A percentile compares a stretch with the other conserved stretches of the same genome.
phyloP scores from a whole-genome alignment of 2,113 vertebrate species.

The Rhagologus leucostigma region DNA sequence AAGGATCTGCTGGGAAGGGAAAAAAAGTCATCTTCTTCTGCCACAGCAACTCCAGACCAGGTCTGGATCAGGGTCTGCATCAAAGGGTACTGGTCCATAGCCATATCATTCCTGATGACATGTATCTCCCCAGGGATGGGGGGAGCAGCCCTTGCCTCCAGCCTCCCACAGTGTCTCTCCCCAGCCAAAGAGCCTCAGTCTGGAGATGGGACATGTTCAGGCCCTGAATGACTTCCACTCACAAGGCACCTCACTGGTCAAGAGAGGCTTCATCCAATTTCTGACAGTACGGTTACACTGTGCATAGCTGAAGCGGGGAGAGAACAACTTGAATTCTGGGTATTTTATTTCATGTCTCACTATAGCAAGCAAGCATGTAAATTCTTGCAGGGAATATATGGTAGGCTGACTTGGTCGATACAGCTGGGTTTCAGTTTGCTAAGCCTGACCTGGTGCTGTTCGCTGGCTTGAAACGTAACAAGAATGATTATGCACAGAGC shows the following conservation, averaged over 20 bases:
- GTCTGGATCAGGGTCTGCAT: background rate
- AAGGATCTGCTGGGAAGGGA: background rate
- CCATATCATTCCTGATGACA: background rate
- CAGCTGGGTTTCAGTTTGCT: background rate
- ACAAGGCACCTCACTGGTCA: background rate
- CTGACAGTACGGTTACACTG: background rate
- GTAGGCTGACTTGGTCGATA: rapidly evolving
- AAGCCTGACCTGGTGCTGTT: background rate
- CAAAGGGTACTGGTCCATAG: background rate
- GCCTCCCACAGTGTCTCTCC: background rate
- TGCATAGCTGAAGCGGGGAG: background rate
- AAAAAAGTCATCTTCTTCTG: background rate
- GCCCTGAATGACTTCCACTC: background rate
- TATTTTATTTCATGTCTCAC: background rate
- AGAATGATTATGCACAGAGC: background rate
- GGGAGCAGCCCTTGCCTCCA: background rate
- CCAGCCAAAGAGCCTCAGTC: background rate
- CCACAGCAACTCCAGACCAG: background rate
- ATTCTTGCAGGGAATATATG: background rate
- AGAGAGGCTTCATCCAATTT: background rate
- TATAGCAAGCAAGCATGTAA: background rate
- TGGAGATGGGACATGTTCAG: background rate
- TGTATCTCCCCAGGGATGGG: background rate
- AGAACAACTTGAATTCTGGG: background rate
- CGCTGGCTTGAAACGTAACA: background rate